phyloP scores from a whole-genome alignment of 2,113 vertebrate genomes.

The Pelusios castaneus region DNA sequence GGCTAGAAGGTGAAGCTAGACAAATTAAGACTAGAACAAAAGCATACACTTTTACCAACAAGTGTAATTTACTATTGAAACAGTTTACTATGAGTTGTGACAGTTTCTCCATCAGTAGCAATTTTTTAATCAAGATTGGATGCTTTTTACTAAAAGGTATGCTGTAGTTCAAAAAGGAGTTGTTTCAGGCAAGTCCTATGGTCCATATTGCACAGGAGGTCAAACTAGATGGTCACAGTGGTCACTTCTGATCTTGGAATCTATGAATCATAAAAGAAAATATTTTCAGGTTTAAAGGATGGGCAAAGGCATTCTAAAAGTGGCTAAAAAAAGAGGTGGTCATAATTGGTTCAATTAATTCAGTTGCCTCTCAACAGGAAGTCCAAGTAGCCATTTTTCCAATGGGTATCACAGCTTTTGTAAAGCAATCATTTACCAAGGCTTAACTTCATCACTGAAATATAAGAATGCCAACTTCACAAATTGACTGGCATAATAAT shows the following conservation, averaged over 20 bases:
- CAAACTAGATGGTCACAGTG: neutral
- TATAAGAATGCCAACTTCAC: fast-evolving
- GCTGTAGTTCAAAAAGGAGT: neutral
- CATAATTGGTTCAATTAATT: neutral
- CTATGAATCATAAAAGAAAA: neutral
- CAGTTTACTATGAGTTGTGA: neutral
- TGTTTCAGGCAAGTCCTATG: neutral
- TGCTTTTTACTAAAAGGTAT: neutral
- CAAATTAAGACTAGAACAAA: neutral
- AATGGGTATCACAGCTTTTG: neutral
- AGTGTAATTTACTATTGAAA: neutral
- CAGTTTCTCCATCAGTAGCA: neutral
- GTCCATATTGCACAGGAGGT: neutral
- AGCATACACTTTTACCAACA: neutral
- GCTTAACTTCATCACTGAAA: neutral
- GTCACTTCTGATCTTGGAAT: neutral
- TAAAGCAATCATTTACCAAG: neutral
- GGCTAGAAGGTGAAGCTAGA: neutral
- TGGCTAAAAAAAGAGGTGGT: neutral
- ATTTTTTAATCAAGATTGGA: neutral
- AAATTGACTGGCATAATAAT: neutral
- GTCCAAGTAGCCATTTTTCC: neutral
- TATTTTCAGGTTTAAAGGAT: neutral
- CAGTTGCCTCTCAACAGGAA: neutral
- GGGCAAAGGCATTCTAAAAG: neutral